Percentiles rank a stretch among this genome's conserved stretches.
Evolutionary conservation across 1,140 invertebrate genomes (phyloP).

Genomic region (Atta cephalotes): DNA sequence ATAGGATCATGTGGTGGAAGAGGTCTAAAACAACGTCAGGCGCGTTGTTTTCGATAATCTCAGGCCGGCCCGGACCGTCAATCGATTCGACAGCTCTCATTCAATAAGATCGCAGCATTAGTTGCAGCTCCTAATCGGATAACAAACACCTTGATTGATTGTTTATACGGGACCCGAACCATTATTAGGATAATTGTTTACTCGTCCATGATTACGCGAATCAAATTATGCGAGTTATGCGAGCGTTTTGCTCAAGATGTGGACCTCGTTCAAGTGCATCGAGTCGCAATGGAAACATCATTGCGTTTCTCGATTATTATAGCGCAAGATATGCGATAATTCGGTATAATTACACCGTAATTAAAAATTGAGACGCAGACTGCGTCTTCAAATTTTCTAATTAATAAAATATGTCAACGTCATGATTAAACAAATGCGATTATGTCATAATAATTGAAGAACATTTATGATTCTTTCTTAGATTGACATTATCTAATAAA

Average conservation of each 20-base stretch:
- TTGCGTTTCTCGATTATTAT: background rate
- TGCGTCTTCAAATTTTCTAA: background rate
- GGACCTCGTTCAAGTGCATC: constrained; percentile 20
- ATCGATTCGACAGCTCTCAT: constrained; percentile 5
- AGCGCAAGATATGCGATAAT: background rate
- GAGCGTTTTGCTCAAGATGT: background rate
- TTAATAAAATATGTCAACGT: background rate
- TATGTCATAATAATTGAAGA: background rate
- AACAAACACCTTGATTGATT: constrained; percentile 55
- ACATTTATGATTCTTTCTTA: background rate
- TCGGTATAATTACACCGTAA: background rate
- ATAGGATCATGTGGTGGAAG: background rate
- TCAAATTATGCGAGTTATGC: background rate
- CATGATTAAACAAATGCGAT: background rate
- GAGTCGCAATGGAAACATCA: background rate
- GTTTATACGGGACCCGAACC: constrained; percentile 13
- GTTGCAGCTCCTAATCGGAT: constrained; percentile 34
- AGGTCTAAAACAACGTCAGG: constrained; percentile 24
- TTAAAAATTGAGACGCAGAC: background rate
- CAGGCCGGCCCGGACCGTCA: background rate
- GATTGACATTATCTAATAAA: no score
- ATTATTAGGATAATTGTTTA: constrained; percentile 53
- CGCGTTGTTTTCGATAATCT: constrained; percentile 41
- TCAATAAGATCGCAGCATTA: constrained; percentile 57
- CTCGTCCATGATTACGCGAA: constrained; percentile 3